Percentiles rank a stretch among this genome's conserved stretches.
Conservation (phyloP, 1,140 invertebrate species). For the Orchestia grillus region DNA sequence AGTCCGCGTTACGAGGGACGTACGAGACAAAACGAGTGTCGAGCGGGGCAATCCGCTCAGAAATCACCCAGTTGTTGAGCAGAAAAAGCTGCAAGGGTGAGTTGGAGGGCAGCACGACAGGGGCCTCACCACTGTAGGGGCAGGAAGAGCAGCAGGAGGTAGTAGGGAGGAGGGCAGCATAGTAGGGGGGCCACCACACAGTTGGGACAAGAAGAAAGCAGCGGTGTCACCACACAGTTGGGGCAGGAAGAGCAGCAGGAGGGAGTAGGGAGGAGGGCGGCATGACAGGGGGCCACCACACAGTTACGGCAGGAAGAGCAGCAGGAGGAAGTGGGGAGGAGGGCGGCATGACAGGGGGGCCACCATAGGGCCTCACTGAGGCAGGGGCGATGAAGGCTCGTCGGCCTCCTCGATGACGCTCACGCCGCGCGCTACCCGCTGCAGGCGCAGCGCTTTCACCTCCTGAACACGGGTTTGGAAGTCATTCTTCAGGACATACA, state of each 20-base stretch:
- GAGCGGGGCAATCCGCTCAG: too few species aligned
- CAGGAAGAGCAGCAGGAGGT: background rate
- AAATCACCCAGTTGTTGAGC: too few species aligned
- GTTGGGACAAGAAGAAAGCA: too few species aligned
- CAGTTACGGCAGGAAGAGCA: background rate
- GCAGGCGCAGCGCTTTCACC: constrained; percentile 18
- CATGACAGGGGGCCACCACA: background rate
- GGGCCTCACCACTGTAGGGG: background rate
- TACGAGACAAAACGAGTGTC: too few species aligned
- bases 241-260: too few species aligned
- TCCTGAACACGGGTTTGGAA: background rate
- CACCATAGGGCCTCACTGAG: background rate
- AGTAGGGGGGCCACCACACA: background rate
- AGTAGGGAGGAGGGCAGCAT: background rate
- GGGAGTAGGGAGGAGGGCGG: background rate
- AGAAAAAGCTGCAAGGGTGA: too few species aligned
- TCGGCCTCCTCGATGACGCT: constrained; percentile 39
- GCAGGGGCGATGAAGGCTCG: constrained; percentile 47
- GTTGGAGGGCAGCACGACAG: background rate
- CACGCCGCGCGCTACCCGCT: constrained; percentile 24
- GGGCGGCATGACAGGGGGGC: too few species aligned
- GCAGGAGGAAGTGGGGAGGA: background rate
- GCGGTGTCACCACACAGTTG: too few species aligned
- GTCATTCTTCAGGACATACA: background rate
- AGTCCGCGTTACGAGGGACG: too few species aligned